Evolutionary conservation across 2,888 invertebrate genomes (phyloP).

Genomic region (Eutolmus rufibarbis): DNA sequence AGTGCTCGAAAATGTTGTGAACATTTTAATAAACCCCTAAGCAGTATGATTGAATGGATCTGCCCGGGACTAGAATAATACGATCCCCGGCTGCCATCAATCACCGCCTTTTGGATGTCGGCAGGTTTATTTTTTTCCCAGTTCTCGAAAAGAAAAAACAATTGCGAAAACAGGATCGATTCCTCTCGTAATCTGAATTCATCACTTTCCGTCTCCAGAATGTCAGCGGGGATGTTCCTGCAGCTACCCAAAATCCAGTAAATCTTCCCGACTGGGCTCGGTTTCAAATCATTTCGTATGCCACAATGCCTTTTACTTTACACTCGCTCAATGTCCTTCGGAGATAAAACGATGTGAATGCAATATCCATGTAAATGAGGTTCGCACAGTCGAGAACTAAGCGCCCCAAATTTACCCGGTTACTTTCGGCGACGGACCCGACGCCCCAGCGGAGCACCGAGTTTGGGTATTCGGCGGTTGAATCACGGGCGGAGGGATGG

Average conservation of each 20-base stretch:
- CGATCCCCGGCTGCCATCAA: not conserved
- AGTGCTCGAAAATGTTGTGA: not conserved
- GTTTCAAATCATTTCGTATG: slow-evolving; percentile 45
- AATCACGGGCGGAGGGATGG: not conserved
- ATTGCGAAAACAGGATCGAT: slow-evolving; percentile 24
- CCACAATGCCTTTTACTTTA: slow-evolving; percentile 42
- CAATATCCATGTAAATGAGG: slow-evolving; percentile 49
- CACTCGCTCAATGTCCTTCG: slow-evolving; percentile 42
- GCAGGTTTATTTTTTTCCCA: not conserved
- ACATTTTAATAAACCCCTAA: not conserved
- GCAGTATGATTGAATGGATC: not conserved
- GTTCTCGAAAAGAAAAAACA: not conserved
- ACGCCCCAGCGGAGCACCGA: not conserved
- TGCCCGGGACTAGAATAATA: not conserved
- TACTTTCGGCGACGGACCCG: not conserved
- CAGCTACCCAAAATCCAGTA: slow-evolving; percentile 24
- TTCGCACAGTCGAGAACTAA: slow-evolving; percentile 34
- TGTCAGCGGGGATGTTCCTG: slow-evolving; percentile 44
- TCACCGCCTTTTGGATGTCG: not conserved
- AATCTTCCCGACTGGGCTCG: slow-evolving; percentile 38
- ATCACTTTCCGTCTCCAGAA: slow-evolving; percentile 45
- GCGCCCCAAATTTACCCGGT: not conserved
- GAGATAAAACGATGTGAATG: slow-evolving; percentile 48
- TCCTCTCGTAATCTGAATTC: slow-evolving; percentile 40
- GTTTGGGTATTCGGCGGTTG: slow-evolving; percentile 7